These are phyloP conservation scores for Enchytraeus crypticus DNA, from an alignment of 2,888 invertebrate species.

Conservation along the genomic window DNA sequence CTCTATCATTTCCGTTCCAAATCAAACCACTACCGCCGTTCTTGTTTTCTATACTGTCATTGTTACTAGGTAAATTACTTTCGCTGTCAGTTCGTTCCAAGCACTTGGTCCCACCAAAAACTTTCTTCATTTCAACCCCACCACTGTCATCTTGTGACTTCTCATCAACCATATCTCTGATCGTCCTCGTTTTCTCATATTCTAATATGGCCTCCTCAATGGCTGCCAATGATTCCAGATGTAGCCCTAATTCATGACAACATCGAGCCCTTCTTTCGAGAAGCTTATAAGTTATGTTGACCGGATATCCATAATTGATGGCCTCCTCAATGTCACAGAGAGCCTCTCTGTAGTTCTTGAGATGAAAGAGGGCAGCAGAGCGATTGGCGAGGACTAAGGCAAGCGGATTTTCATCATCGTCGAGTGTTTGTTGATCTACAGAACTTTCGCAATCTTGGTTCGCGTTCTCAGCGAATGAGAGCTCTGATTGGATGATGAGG, in stretches of 20 bases:
- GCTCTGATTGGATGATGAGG: neutral
- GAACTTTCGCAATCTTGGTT: neutral
- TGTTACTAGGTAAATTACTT: no score
- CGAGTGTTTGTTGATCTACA: neutral
- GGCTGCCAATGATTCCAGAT: slow-evolving; percentile 44
- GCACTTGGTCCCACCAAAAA: no score
- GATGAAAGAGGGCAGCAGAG: slow-evolving; percentile 40
- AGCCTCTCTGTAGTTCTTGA: slow-evolving; percentile 34
- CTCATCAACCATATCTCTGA: no score
- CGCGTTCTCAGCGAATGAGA: neutral
- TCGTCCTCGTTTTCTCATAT: no score
- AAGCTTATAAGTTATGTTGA: slow-evolving; percentile 59
- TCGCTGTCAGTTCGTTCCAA: no score
- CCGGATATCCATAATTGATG: slow-evolving; percentile 56
- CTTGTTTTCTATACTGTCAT: no score
- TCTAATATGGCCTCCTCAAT: slow-evolving; percentile 35
- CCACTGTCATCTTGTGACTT: no score
- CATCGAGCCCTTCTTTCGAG: slow-evolving; percentile 61
- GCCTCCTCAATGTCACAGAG: slow-evolving; percentile 37
- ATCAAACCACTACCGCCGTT: no score
- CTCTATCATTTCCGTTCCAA: no score
- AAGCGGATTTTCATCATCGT: slow-evolving; percentile 3
- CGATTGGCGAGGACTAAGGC: slow-evolving; percentile 21
- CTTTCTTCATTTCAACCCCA: no score
- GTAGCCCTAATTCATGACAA: slow-evolving; percentile 53